Evolutionary conservation across 2,888 invertebrate species (phyloP).

Genomic region (Drosophila quinaria): DNA sequence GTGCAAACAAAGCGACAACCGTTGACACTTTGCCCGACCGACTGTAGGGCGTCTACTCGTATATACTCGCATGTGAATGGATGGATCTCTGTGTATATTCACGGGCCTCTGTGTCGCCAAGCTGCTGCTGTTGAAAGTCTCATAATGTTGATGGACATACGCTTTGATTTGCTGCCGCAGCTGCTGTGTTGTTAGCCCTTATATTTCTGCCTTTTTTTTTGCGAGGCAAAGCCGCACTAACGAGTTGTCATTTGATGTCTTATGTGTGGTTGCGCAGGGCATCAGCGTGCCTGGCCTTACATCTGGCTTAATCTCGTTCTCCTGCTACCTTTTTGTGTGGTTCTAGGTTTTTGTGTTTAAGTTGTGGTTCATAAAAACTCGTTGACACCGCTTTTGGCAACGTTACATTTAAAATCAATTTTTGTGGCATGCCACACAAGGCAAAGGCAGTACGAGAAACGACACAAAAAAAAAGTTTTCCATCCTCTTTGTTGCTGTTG

Average conservation of each 20-base stretch:
- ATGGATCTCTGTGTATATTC: conserved; percentile 22
- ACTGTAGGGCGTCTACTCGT: background rate
- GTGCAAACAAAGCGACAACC: conserved; percentile 67
- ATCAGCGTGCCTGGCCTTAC: conserved; percentile 38
- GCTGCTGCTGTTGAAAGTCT: conserved; percentile 58
- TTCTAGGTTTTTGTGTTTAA: conserved; percentile 42
- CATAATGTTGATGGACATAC: conserved; percentile 81
- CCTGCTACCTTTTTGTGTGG: conserved; percentile 23
- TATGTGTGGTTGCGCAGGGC: conserved; percentile 59
- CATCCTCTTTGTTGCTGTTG: conserved; percentile 39
- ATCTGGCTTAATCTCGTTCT: conserved; percentile 50
- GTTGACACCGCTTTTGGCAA: conserved; percentile 63
- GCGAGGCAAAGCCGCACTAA: conserved; percentile 62
- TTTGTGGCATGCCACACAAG: conserved; percentile 38
- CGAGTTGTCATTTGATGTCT: conserved; percentile 78
- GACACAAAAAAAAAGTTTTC: background rate
- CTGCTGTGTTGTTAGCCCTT: conserved; percentile 33
- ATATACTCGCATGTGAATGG: background rate
- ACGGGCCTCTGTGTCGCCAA: conserved; percentile 40
- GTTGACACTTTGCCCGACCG: conserved; percentile 69
- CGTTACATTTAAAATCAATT: conserved; percentile 76
- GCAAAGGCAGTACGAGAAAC: conserved; percentile 2
- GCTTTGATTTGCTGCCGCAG: conserved; percentile 72
- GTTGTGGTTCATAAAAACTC: conserved; percentile 54
- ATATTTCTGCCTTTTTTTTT: conserved; percentile 36